Base-by-base conservation (phyloP, 2,113 vertebrate species). In the Oreochromis spilurus region DNA sequence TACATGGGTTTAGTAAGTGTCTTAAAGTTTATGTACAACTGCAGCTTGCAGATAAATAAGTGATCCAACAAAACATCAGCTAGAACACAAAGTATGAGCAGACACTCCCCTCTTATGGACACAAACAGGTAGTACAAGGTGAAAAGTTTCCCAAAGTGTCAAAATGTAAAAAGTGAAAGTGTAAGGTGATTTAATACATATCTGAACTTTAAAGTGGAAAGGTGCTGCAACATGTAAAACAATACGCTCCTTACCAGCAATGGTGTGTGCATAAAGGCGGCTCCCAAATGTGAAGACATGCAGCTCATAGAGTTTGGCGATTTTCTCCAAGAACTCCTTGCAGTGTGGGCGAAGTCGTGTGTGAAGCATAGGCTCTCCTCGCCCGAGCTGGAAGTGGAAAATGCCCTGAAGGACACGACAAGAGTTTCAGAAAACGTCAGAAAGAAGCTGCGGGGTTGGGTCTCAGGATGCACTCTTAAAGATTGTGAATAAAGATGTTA, bases 241-340 rank as follows among this genome's bases (percentile, higher is more conserved):
- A 48, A 11, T 7, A 7, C 34, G 11, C 53, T n/a, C 10, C 19
- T 92, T 95, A 99, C 98, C 99, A 91, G 99, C 98, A 21, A 99
- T 99, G 19, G 98, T 99, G 95, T 99, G 99, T 4, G 99, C 99
- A n/a, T 99, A 99, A 2, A 99, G 96, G 19, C 99, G 97, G 94
- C 99, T 99, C 84, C 99, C 98, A 8, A 99, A 99, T 1, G 99
- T 99, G 91, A 99, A 99, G 81, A 99, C 99, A 6, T 99, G 99
- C 14, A 99, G 89, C 90, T 99, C 99, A 2, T 98, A 99, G 10
- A 99, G 96, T 93, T 97, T 97, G 94, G 98, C 97, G 12, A 98
- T 98, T 95, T 99, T 99, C 94, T 99, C 98, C 95, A 99, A 92
- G 85, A 99, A 99, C 7, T 98, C 97, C 90, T 97, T 98, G 96